Evolutionary conservation across 2,113 vertebrate species (phyloP).

Genomic region (Bufo gargarizans): DNA sequence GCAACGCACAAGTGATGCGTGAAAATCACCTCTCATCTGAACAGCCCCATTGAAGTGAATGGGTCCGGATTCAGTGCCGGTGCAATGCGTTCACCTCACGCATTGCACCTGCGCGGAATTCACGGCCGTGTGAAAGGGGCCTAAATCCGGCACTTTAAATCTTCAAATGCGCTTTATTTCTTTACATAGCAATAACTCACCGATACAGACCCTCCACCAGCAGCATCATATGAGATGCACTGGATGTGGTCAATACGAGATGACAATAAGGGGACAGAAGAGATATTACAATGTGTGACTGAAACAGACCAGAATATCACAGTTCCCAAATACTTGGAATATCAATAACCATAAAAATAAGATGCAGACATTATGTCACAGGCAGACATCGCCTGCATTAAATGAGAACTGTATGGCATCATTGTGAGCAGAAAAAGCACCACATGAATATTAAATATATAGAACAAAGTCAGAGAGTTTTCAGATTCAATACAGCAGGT

Average conservation of each 20-base stretch:
- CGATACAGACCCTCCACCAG: no score
- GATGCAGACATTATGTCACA: constrained; percentile 35
- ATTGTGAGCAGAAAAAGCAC: neutral
- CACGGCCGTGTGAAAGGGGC: no score
- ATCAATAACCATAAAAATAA: constrained; percentile 21
- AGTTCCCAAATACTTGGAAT: neutral
- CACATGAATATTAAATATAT: constrained; percentile 17
- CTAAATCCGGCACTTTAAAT: no score
- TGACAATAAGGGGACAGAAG: neutral
- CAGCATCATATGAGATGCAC: neutral
- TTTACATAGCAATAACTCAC: no score
- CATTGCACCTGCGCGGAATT: no score
- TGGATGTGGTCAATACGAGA: neutral
- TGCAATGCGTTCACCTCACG: no score
- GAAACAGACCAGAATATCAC: neutral
- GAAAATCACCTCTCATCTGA: no score
- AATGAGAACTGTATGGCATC: constrained; percentile 8
- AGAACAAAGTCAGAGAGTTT: constrained; percentile 6
- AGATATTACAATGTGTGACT: neutral
- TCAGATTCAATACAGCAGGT: neutral
- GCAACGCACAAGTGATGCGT: no score
- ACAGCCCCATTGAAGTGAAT: no score
- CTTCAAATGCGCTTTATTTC: no score
- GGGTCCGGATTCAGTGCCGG: no score
- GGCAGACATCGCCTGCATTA: neutral